Base-by-base conservation (phyloP, 2,797 vertebrate genomes). In the Cuniculus paca region DNA sequence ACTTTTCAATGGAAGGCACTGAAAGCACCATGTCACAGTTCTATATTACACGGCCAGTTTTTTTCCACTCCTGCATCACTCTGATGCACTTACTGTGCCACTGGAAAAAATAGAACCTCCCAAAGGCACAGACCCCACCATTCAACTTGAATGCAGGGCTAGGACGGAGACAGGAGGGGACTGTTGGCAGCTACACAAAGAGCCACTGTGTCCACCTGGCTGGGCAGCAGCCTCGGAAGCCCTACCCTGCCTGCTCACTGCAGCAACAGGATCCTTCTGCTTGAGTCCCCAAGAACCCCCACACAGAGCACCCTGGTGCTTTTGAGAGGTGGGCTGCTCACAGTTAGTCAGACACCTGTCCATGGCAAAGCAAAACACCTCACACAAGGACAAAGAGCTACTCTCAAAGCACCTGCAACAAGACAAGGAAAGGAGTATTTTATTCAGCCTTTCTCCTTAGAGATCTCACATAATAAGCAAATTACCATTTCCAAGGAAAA, bases 91-190 rank as follows among this genome's bases (percentile, higher is more conserved):
- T 60, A 36, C 45, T 24, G 36, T 19, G 34, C 79, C 48, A 34
- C 31, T 61, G 72, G 86, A 85, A 90, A 87, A 85, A 94, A 83
- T 58, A 79, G 92, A 91, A 50, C 72, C 50, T 91, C 83, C 39
- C 68, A 45, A 56, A 80, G 77, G 61, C 89, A 81, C 82, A 89
- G 95, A 61, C 72, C 88, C 65, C 85, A 89, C 68, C 28, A 0
- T 58, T 89, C 86, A 83, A 17, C 2, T 11, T 11, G 36, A 79
- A 75, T 3, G 31, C 79, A 1, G 24, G 88, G 56, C 80, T 88
- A 70, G 65, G 81, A 52, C 0, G 70, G 93, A 91, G 83, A 50
- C 4, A 22, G 52, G 26, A 34, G 17, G 54, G n/a, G 74, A 61
- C 77, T 24, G 13, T 8, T 10, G 63, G 78, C 11, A 1, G 85